Evolutionary conservation across 1,140 invertebrate genomes (phyloP), one percentile per base, ranked within the genome.

Genomic region (Melipona quadrifasciata): DNA sequence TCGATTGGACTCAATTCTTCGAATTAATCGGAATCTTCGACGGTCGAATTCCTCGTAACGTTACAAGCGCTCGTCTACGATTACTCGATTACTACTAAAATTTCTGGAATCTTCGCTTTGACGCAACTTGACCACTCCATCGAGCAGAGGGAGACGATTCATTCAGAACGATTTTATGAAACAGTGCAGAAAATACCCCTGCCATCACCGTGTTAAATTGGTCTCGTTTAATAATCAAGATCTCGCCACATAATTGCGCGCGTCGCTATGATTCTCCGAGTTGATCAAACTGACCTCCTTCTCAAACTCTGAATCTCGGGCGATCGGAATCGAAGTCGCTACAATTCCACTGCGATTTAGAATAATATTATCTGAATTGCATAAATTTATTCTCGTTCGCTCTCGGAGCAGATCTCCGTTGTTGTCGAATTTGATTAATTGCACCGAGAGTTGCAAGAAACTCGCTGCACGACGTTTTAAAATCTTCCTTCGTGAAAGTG

Each of bases 181-280:
- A 71, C 34, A 17, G 24, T 8, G 8, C 6, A n/a, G 68, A 17
- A 71, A 24, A 47, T 14, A 1, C 17, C 3, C 27, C 47, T 24
- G 8, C 14, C 39, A 24, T 14, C 0, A n/a, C 39, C n/a, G n/a
- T 21, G 47, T 47, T 74, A 47, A 74, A 74, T 74, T 73, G 72
- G 21, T 21, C 74, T 76, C 74, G 74, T 76, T 76, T 76, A 76
- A 61, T 61, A 76, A 76, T 76, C 31, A 61, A 61, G 73, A 75
- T 51, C 47, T n/a, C 24, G 47, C 1, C 0, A 1, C 6, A 53
- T 76, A 57, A 34, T 31, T 8, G 31, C 19, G 19, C 19, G 16
- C n/a, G 31, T 73, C 17, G 39, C 47, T 8, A 70, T 14, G 51
- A 74, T 74, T 74, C 51, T 31, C 55, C 55, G 73, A 31, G 31